Evolutionary conservation across 2,113 vertebrate genomes (phyloP).

Genomic region (Morone saxatilis): DNA sequence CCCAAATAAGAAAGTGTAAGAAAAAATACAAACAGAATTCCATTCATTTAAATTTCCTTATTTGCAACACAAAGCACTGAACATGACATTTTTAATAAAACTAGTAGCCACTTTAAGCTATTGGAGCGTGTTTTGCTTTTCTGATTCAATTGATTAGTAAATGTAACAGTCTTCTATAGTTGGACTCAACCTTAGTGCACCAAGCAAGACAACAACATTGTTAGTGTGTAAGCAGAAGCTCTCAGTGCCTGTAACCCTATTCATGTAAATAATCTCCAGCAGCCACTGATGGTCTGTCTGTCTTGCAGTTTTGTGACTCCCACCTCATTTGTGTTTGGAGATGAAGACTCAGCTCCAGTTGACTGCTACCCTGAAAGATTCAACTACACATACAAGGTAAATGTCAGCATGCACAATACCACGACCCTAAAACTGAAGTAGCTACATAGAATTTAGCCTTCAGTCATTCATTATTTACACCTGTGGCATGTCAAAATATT

Average conservation of each 20-base stretch:
- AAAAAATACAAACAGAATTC: not conserved
- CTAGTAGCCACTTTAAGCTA: no score
- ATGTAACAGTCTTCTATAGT: not conserved
- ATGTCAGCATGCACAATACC: not conserved
- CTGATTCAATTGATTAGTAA: no score
- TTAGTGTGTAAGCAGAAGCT: not conserved
- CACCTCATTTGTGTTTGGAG: constrained; percentile 89
- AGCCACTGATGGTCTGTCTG: not conserved
- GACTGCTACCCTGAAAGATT: constrained; percentile 89
- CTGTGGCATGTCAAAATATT: no score
- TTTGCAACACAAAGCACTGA: no score
- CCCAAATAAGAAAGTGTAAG: not conserved
- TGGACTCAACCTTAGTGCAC: not conserved
- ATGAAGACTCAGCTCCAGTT: constrained; percentile 77
- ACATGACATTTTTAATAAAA: no score
- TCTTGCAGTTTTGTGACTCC: constrained; percentile 88
- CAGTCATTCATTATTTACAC: no score
- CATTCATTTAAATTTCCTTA: no score
- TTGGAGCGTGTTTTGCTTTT: not conserved
- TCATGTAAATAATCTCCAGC: not conserved
- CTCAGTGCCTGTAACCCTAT: not conserved
- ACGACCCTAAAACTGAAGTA: no score
- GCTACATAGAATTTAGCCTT: no score
- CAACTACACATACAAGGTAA: constrained; percentile 92
- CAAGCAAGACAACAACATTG: not conserved